Conservation (phyloP, 2,113 vertebrate species). For the Aphyosemion australe region DNA sequence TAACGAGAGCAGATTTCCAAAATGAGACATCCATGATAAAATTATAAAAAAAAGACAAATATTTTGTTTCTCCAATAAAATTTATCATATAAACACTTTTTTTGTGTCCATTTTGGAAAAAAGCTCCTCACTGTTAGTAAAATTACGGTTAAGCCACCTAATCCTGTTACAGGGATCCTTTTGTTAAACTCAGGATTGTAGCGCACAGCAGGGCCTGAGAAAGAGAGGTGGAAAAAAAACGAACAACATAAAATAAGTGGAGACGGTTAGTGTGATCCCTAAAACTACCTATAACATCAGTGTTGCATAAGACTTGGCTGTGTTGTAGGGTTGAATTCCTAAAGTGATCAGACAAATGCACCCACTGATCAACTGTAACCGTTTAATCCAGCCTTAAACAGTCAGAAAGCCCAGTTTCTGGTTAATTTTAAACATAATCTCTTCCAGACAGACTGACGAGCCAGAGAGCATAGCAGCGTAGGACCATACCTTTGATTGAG, state of each 20-base stretch:
- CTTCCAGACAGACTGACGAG: too few relatives aligned
- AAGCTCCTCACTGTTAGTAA: constrained; percentile 14
- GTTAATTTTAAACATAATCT: too few relatives aligned
- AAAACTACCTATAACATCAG: neutral
- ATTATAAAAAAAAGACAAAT: neutral
- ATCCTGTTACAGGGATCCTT: constrained; percentile 78
- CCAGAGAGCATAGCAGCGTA: neutral
- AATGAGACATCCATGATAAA: constrained; percentile 33
- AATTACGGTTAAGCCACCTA: constrained; percentile 71
- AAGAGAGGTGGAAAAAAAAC: constrained; percentile 35
- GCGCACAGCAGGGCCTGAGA: constrained; percentile 78
- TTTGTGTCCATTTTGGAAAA: constrained; percentile 53
- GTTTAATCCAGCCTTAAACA: too few relatives aligned
- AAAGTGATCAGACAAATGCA: too few relatives aligned
- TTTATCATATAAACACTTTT: neutral
- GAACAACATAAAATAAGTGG: neutral
- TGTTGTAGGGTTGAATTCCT: too few relatives aligned
- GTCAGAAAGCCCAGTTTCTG: too few relatives aligned
- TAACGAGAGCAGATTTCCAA: constrained; percentile 50
- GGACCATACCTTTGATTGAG: constrained; percentile 83
- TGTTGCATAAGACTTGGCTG: too few relatives aligned
- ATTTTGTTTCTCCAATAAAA: too few relatives aligned
- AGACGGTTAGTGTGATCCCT: neutral
- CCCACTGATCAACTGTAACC: too few relatives aligned
- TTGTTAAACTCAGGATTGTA: constrained; percentile 79